Conservation (phyloP, 1,140 invertebrate species). For the Ceratina japonica region DNA sequence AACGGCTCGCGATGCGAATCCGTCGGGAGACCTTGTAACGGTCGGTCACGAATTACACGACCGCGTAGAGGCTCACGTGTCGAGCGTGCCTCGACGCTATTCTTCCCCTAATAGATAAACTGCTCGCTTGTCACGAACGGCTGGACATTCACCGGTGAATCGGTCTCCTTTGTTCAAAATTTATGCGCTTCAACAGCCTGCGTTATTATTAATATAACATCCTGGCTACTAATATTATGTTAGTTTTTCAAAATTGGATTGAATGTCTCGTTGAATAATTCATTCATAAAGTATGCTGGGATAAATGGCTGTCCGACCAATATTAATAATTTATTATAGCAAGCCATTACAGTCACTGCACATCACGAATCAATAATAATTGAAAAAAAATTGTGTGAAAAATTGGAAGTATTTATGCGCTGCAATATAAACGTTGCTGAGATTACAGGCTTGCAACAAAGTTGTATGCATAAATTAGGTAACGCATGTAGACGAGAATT, state of each 20-base stretch:
- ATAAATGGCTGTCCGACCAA: too few relatives aligned
- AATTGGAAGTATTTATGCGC: neutral
- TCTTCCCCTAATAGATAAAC: neutral
- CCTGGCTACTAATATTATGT: too few relatives aligned
- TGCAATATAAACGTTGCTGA: neutral
- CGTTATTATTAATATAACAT: neutral
- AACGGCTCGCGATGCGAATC: conserved; percentile 53
- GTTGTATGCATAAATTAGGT: neutral
- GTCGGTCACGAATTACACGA: conserved; percentile 58
- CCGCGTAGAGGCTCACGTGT: conserved; percentile 36
- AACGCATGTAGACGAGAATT: neutral
- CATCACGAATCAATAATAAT: too few relatives aligned
- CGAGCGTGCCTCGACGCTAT: neutral
- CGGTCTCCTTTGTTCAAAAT: neutral
- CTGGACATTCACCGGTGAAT: neutral
- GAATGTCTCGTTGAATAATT: too few relatives aligned
- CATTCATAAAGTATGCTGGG: too few relatives aligned
- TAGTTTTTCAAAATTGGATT: too few relatives aligned
- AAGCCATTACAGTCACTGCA: too few relatives aligned
- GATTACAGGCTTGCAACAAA: neutral
- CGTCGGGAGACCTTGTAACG: conserved; percentile 62
- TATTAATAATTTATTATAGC: neutral
- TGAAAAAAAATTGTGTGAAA: too few relatives aligned
- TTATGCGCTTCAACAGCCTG: neutral
- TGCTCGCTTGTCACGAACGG: neutral